phyloP scores from a whole-genome alignment of 2,113 vertebrate genomes.

The Bufo bufo region DNA sequence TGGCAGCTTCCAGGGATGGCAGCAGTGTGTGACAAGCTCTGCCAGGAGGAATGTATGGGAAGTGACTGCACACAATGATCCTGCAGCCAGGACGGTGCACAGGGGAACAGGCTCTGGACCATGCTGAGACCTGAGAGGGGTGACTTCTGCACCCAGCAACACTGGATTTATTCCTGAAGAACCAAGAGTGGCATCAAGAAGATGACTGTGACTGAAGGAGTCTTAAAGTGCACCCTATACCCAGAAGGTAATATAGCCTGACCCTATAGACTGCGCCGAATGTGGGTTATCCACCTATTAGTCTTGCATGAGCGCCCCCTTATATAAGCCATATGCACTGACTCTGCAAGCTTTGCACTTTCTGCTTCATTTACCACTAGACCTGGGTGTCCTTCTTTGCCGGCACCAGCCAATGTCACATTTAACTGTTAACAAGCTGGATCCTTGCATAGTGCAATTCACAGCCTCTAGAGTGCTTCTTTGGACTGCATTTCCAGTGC shows the following conservation, averaged over 20 bases:
- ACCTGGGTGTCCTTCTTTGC: not conserved
- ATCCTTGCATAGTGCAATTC: not conserved
- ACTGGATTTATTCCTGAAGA: not conserved
- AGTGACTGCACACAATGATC: not conserved
- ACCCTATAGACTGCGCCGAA: not conserved
- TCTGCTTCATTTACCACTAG: not conserved
- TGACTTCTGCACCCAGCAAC: not conserved
- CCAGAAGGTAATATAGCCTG: constrained; percentile 24
- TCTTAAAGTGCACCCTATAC: constrained; percentile 21
- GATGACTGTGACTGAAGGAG: constrained; percentile 29
- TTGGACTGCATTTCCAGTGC: not conserved
- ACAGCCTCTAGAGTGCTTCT: not conserved
- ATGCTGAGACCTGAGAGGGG: not conserved
- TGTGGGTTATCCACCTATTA: constrained; percentile 10
- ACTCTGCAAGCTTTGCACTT: not conserved
- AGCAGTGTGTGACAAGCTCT: not conserved
- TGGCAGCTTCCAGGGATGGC: not conserved
- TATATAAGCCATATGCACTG: constrained; percentile 6
- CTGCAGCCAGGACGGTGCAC: no score
- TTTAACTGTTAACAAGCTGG: not conserved
- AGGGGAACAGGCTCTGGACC: not conserved
- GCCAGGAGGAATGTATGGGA: not conserved
- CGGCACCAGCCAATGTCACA: not conserved
- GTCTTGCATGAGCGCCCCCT: constrained; percentile 10
- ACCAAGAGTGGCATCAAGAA: not conserved